A percentile compares a stretch with the other conserved stretches of the same genome.
Conservation (phyloP, 1,140 invertebrate genomes). For the Macrostomum lignano region DNA sequence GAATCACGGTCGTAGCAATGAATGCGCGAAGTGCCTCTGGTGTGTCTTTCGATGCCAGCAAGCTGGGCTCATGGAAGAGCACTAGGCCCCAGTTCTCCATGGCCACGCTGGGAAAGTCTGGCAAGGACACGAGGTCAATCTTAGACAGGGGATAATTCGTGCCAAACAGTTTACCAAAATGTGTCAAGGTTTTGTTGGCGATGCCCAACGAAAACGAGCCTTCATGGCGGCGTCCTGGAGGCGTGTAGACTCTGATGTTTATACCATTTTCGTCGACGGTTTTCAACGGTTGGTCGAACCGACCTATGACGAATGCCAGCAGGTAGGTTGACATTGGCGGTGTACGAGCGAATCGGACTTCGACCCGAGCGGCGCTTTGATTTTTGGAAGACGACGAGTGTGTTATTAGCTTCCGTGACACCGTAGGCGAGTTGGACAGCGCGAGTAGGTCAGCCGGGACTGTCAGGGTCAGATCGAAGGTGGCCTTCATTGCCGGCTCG, state of each 20-base stretch:
- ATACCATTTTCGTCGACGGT: too few relatives aligned
- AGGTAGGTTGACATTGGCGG: too few relatives aligned
- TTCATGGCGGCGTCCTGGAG: conserved; percentile 41
- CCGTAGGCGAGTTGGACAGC: conserved; percentile 55
- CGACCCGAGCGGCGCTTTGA: too few relatives aligned
- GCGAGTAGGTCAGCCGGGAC: conserved; percentile 36
- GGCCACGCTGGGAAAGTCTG: conserved; percentile 54
- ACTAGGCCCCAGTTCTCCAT: conserved; percentile 52
- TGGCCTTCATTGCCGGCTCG: conserved; percentile 57
- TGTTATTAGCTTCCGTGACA: too few relatives aligned
- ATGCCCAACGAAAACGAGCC: conserved; percentile 44
- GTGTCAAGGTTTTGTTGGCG: conserved; percentile 45
- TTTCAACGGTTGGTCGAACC: too few relatives aligned
- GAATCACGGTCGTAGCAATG: conserved; percentile 22
- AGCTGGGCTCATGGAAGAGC: conserved; percentile 19
- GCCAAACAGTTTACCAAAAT: conserved; percentile 53
- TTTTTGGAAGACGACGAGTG: too few relatives aligned
- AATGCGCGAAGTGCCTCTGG: conserved; percentile 12
- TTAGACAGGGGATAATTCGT: conserved; percentile 41
- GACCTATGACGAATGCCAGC: too few relatives aligned
- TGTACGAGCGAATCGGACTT: too few relatives aligned
- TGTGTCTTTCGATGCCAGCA: conserved; percentile 16
- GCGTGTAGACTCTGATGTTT: conserved; percentile 49
- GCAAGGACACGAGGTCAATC: conserved; percentile 54
- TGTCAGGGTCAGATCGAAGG: conserved; percentile 38